Evolutionary conservation across 2,113 vertebrate genomes (phyloP).

Genomic region (Parus major): DNA sequence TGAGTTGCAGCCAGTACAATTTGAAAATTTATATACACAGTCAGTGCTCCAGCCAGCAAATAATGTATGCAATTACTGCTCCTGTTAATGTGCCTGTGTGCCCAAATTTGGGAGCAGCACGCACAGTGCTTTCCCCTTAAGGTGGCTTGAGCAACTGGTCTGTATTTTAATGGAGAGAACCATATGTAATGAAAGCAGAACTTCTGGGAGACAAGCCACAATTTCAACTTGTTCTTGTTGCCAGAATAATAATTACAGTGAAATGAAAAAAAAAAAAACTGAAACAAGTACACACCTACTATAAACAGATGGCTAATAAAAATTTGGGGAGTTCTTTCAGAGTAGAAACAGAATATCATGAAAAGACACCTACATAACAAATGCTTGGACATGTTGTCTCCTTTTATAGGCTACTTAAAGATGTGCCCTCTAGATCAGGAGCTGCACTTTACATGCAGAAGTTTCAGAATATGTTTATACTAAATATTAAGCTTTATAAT

Average conservation of each 20-base stretch:
- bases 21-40: neutral
- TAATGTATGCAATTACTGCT: neutral
- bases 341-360: neutral
- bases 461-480: neutral
- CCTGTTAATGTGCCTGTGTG: neutral
- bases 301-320: slow-evolving; percentile 61
- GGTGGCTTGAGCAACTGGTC: neutral
- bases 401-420: neutral
- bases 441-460: neutral
- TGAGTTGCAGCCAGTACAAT: slow-evolving; percentile 6
- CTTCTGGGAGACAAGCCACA: neutral
- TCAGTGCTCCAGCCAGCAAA: slow-evolving; percentile 7
- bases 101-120: neutral
- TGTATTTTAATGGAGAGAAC: neutral
- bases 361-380: slow-evolving; percentile 51
- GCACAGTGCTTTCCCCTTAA: neutral
- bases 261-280: neutral
- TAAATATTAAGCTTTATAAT: neutral
- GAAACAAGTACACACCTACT: slow-evolving; percentile 5
- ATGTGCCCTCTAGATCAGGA: neutral
- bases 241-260: slow-evolving; percentile 8
- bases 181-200: neutral
- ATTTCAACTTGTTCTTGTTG: slow-evolving; percentile 7
- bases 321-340: slow-evolving; percentile 26
- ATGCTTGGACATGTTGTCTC: slow-evolving; percentile 3